Conservation (phyloP, 2,113 vertebrate genomes). For the Cololabis saira region DNA sequence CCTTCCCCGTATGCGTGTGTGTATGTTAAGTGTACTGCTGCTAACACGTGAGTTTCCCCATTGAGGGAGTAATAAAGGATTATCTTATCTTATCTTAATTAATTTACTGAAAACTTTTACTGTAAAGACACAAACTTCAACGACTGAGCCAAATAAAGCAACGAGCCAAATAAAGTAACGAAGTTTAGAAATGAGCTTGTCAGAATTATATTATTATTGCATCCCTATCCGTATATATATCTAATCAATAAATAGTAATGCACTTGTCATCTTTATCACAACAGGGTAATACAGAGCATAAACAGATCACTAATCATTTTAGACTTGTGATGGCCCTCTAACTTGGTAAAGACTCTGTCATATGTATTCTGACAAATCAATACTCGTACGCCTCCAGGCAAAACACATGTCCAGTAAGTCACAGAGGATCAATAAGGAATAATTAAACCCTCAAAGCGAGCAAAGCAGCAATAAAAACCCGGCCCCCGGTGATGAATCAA, state of each 20-base stretch:
- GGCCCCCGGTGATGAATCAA: neutral
- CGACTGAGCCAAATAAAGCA: no score
- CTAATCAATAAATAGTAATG: constrained; percentile 24
- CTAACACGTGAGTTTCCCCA: no score
- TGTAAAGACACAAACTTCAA: neutral
- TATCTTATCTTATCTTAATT: no score
- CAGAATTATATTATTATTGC: neutral
- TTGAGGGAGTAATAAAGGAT: no score
- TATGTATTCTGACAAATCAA: constrained; percentile 39
- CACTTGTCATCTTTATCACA: constrained; percentile 11
- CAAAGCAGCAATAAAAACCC: constrained; percentile 18
- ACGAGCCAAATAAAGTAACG: neutral
- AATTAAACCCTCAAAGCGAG: constrained; percentile 18
- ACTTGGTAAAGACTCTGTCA: constrained; percentile 15
- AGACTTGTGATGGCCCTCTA: constrained; percentile 13
- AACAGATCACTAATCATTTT: constrained; percentile 32
- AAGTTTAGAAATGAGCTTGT: neutral
- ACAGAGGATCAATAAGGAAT: constrained; percentile 41
- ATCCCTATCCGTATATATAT: neutral
- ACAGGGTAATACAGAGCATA: neutral
- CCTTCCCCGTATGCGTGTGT: no score
- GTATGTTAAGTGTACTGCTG: no score
- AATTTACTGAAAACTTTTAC: no score
- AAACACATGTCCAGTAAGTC: constrained; percentile 34
- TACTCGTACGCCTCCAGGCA: constrained; percentile 35